Conservation (phyloP, 2,113 vertebrate species). For the Trogon melanurus region DNA sequence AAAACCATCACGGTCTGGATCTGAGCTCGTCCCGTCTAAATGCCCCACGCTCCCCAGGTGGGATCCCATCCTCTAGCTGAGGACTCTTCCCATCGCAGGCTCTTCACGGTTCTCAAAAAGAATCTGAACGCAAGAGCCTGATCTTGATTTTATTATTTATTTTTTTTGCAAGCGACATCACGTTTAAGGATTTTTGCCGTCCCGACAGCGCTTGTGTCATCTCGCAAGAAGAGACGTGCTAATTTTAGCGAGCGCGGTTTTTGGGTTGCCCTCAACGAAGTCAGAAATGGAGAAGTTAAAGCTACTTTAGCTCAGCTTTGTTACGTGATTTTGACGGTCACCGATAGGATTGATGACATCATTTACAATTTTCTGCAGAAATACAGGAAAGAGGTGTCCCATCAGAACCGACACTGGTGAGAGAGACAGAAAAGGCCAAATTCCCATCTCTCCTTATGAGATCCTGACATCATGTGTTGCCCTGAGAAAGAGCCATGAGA, state of each 20-base stretch:
- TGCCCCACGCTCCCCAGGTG: accelerated
- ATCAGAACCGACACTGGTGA: not conserved
- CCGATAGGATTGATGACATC: not conserved
- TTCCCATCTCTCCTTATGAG: not conserved
- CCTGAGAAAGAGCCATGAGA: not conserved
- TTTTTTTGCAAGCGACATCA: not conserved
- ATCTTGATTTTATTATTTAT: not conserved
- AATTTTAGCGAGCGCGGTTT: not conserved
- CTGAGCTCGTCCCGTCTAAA: not conserved
- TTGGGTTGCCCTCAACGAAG: not conserved
- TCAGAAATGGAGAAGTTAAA: not conserved
- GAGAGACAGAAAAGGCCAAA: not conserved
- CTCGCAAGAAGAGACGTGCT: not conserved
- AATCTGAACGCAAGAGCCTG: not conserved
- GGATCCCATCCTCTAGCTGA: not conserved
- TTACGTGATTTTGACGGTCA: not conserved
- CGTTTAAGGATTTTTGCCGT: not conserved
- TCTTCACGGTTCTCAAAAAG: not conserved
- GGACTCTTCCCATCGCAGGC: not conserved
- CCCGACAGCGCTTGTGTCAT: not conserved
- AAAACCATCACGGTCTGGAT: not conserved
- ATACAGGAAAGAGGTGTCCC: not conserved
- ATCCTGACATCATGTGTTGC: not conserved
- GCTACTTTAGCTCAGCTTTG: not conserved
- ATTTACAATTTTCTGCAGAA: not conserved